Evolutionary conservation across 1,140 invertebrate genomes (phyloP), one percentile per base, ranked within the genome.

Genomic region (Mesaphorura yosii): DNA sequence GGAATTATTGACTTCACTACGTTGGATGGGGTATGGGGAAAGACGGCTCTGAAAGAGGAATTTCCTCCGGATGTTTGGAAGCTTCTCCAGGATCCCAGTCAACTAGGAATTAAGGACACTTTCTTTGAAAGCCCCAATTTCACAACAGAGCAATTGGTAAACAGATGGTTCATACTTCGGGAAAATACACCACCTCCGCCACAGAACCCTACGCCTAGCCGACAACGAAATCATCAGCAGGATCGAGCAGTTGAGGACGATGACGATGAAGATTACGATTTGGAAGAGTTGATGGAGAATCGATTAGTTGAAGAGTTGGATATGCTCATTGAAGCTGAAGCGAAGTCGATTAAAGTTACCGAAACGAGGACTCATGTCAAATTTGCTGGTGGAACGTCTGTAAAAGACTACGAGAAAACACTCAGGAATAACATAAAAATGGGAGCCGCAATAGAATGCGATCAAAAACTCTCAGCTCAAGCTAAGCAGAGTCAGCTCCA

Each of bases 211-310:
- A 37, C 20, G 17, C 28, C 23, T 7, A 12, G 5, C n/a, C 22
- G 17, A 23, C 29, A 27, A 39, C n/a, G 1, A n/a, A 39, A 40
- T 3, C 28, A 1, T 23, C 27, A 19, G n/a, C 29, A 17, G 25
- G 5, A 28, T 10, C 20, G 2, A 38, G 42, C 3, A 2, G 14
- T 20, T 6, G 54, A 62, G 1, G 49, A 52, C 7, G 51, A 57
- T 28, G 39, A 47, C 5, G 55, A 57, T 28, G 60, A 62, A 53
- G 53, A 62, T 31, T 62, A 59, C 23, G 57, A 62, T 49, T 42
- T 59, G 15, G 54, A 62, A 10, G 60, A 62, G 20, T 23, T 62
- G 1, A 20, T 57, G 38, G 54, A 17, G 5, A 51, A 57, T 20
- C 50, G 60, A 31, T 23, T 59, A 19, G 3, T 59, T 19, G 60